Base-by-base conservation (phyloP, 2,113 vertebrate genomes). In the Naja naja region DNA sequence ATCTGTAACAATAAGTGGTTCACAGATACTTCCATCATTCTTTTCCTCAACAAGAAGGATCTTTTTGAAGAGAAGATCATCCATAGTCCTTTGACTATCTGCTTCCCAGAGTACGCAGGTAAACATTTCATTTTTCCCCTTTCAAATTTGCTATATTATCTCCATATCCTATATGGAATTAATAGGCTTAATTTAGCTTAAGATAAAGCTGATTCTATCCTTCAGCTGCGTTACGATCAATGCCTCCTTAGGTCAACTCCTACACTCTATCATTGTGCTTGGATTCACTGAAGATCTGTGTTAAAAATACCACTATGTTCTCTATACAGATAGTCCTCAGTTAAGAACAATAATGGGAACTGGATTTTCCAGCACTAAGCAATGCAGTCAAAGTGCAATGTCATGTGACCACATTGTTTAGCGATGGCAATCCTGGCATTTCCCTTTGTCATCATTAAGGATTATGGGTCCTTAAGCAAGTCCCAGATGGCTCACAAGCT, bases 1-100 rank as follows among this genome's bases (percentile, higher is more conserved):
- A 99, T 99, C 98, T 99, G 99, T 96, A 99, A 99, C 98, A 99
- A 99, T 98, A 99, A 99, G 96, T 99, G 99, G 99, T 99, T 99
- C 98, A 99, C 99, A 0, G 99, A 99, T 97, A 99, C 99, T 0
- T 99, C 99, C 97, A 99, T 99, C 98, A 99, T 99, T 97, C 99
- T 99, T 93, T 99, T 99, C 97, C 99, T 99, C 96, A 99, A 99
- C 97, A 99, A 99, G 98, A 99, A 99, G 97, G 99, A 99, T 95
- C 98, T 99, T 94, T 99, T 99, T 25, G 99, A 99, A 97, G 99
- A 99, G 97, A 99, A 99, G 98, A 99, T 99, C 0, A 98, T 98
- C 30, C 98, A 98, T 94, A 99, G 99, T 96, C 98, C 99, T 34
- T 98, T 99, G 69, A 96, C 98, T 96, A 99, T 99, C 97, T 99